Evolutionary conservation across 1,140 invertebrate genomes (phyloP).

Genomic region (Orius laevigatus): DNA sequence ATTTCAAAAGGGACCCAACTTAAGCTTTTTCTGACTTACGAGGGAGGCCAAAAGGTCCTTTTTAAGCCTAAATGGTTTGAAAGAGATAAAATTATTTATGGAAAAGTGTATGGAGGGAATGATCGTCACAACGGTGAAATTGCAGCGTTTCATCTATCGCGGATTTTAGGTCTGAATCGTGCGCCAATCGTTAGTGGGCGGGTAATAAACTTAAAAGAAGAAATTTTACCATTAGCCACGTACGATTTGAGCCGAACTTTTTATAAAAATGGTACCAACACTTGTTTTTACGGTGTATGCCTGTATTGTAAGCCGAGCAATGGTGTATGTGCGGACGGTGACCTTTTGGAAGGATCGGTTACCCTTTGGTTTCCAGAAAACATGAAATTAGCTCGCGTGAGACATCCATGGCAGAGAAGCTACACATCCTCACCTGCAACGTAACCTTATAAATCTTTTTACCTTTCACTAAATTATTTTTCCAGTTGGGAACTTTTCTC

Average conservation of each 20-base stretch:
- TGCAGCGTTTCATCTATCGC: conserved; percentile 79
- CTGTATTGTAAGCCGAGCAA: conserved; percentile 69
- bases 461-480: conserved; percentile 9
- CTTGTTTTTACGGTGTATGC: conserved; percentile 80
- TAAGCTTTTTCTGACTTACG: conserved; percentile 62
- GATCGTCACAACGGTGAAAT: conserved; percentile 90
- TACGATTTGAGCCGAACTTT: conserved; percentile 43
- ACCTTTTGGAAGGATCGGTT: conserved; percentile 63
- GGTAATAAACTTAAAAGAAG: conserved; percentile 52
- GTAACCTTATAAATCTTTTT: conserved; percentile 22
- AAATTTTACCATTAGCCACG: conserved; percentile 54
- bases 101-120: conserved; percentile 69
- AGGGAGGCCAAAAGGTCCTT: conserved; percentile 59
- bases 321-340: conserved; percentile 58
- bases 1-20: conserved; percentile 72
- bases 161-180: conserved; percentile 57
- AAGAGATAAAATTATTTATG: conserved; percentile 54
- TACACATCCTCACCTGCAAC: conserved; percentile 55
- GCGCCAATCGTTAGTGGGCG: conserved; percentile 64
- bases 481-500: conserved; percentile 59
- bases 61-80: conserved; percentile 87
- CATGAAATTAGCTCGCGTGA: conserved; percentile 42
- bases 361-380: conserved; percentile 63
- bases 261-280: conserved; percentile 28
- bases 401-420: conserved; percentile 77